Evolutionary conservation across 1,140 invertebrate genomes (phyloP), one percentile per base, ranked within the genome.

Genomic region (Ptiloglossa arizonensis): DNA sequence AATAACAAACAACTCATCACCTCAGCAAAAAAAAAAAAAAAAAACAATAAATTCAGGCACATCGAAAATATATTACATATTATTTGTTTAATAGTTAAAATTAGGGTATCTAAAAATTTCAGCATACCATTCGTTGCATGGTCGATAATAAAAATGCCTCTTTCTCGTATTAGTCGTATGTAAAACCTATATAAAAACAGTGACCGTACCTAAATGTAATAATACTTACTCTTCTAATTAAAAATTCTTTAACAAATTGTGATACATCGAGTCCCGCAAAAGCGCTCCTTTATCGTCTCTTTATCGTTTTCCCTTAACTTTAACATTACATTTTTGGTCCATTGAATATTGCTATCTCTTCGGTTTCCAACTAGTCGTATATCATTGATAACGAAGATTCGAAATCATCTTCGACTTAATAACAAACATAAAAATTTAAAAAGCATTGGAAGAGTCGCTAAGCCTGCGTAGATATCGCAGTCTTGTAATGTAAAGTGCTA

Each of bases 261-360:
- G 27, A 79, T 54, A 19, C 19, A 44, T 56, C 60, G 15, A 79
- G 17, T 46, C 8, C 13, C 17, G 24, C 46, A 56, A 64, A 69
- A 69, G 35, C 44, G 35, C 38, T 63, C 15, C 60, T 68, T 35
- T 50, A 38, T 80, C 38, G 17, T 57, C 38, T 57, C 13, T 32
- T 44, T 11, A 17, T 48, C 44, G 9, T 71, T 19, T 57, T 71
- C 29, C n/a, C 64, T 80, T 76, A 68, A 54, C 74, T 60, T 54
- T 71, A 75, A 76, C 35, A 70, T 81, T 85, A 83, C 32, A 84
- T 85, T 85, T 85, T 85, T 81, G 82, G 83, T 85, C 70, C 82
- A 54, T 76, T 85, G 63, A 71, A 81, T 74, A 81, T 85, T 79
- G 74, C 79, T 82, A 50, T 85, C 50, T 71, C 54, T 69, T 85